These are phyloP conservation scores for Lordiphosa mommai DNA, from an alignment of 1,140 invertebrate genomes.

Conservation along the genomic window DNA sequence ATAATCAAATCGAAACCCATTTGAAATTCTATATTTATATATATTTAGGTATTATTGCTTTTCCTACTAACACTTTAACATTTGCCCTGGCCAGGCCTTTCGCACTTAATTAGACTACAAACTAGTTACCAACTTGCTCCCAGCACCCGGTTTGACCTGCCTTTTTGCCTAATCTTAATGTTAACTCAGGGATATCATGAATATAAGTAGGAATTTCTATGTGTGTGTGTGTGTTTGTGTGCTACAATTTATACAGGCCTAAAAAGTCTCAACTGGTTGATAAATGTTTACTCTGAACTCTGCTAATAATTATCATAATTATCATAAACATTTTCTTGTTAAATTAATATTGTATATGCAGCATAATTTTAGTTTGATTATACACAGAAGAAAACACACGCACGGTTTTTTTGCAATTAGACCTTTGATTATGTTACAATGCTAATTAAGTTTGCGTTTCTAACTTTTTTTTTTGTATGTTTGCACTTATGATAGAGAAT, in stretches of 20 bases:
- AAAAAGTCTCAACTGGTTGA: constrained; percentile 51
- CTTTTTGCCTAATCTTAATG: constrained; percentile 46
- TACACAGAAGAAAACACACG: constrained; percentile 42
- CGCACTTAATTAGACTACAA: constrained; percentile 53
- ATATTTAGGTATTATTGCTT: constrained; percentile 53
- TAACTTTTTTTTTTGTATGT: constrained; percentile 15
- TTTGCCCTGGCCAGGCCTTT: constrained; percentile 43
- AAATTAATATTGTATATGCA: constrained; percentile 65
- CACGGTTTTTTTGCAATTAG: constrained; percentile 11
- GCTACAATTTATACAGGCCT: constrained; percentile 40
- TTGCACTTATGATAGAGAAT: constrained; percentile 25
- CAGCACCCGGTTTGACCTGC: constrained; percentile 1
- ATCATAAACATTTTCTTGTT: constrained; percentile 19
- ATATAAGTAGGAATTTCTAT: constrained; percentile 19
- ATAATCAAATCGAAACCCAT: constrained; percentile 60
- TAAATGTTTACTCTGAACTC: constrained; percentile 11
- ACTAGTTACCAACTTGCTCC: constrained; percentile 20
- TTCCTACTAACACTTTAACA: constrained; percentile 26
- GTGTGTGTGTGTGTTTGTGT: constrained; percentile 28
- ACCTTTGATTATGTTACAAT: constrained; percentile 51
- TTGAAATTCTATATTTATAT: constrained; percentile 26
- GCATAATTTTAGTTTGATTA: constrained; percentile 70
- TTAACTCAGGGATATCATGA: constrained; percentile 51
- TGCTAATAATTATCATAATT: constrained; percentile 11
- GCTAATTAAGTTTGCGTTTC: constrained; percentile 48